Evolutionary conservation across 1,140 invertebrate genomes (phyloP).

Genomic region (Ips typographus): DNA sequence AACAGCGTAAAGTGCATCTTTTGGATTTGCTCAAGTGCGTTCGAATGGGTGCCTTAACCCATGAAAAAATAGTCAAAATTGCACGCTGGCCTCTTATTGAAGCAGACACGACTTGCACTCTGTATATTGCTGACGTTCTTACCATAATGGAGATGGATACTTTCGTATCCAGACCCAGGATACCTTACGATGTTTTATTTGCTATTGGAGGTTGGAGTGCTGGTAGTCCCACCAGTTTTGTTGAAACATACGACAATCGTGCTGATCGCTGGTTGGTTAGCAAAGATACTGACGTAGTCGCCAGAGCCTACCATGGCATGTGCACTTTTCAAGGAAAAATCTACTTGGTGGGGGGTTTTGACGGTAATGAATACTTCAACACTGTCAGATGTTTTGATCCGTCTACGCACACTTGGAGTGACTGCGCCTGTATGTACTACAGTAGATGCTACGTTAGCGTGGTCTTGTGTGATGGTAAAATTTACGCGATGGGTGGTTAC

Average conservation of each 20-base stretch:
- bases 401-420: conserved; percentile 62
- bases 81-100: conserved; percentile 57
- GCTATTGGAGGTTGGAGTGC: conserved; percentile 78
- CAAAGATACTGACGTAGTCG: conserved; percentile 61
- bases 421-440: conserved; percentile 73
- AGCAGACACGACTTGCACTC: conserved; percentile 52
- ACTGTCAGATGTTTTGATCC: conserved; percentile 69
- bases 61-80: conserved; percentile 36
- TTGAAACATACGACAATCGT: conserved; percentile 76
- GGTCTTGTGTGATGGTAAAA: conserved; percentile 66
- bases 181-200: conserved; percentile 71
- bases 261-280: conserved; percentile 67
- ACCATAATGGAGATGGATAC: conserved; percentile 55
- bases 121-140: conserved; percentile 41
- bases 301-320: conserved; percentile 74
- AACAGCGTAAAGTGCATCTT: conserved; percentile 57
- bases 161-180: conserved; percentile 61
- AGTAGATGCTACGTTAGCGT: conserved; percentile 76
- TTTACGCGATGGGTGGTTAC: conserved; percentile 87
- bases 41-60: conserved; percentile 32
- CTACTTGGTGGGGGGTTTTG: conserved; percentile 63
- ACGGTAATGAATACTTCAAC: conserved; percentile 72
- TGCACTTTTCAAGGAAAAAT: conserved; percentile 67
- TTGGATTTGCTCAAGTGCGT: conserved; percentile 63
- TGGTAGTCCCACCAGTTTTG: conserved; percentile 73